Evolutionary conservation across 2,113 vertebrate genomes (phyloP), one percentile per base, ranked within the genome.

Genomic region (Tor tambroides): DNA sequence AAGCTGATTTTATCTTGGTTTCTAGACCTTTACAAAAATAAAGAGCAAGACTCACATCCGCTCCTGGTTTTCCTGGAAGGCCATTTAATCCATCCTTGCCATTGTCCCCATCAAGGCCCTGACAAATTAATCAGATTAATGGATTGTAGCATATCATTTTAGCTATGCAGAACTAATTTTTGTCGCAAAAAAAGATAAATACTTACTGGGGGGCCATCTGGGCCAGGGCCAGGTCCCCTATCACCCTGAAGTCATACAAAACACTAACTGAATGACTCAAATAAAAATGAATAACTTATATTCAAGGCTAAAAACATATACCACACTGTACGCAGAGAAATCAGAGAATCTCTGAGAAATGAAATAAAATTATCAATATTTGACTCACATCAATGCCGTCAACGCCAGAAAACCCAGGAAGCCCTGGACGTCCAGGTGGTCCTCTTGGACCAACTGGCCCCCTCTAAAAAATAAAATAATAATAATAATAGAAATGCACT

Each of bases 371-470:
- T 11, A 69, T 32, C 3, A 19, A 49, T 26, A 54, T 82, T 38
- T 17, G n/a, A 95, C 97, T 98, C 94, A 99, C 98, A 88, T 98
- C 98, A 0, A 99, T 98, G 77, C 98, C 98, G 11, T 98, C 97
- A 35, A 99, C 96, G 87, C 98, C 98, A 0, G 98, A 95, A 89
- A 98, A 96, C 89, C 98, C 98, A 14, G 96, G 91, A 4, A 93
- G 88, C 5, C 98, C 98, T 0, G 95, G 95, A 0, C 96, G 96
- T 46, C 97, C 98, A 0, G 90, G 91, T 46, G 95, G 95, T 0
- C 97, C 97, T 94, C 93, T 94, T 38, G 95, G 95, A 78, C 97
- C 98, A 0, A 95, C 93, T 0, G 92, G 95, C 32, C 96, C 97
- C 94, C 96, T 96, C 97, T 98, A 95, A 32, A 91, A 72, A 91